These are phyloP conservation scores for Rhinoderma darwinii DNA, from an alignment of 2,113 vertebrate species.

Conservation along the genomic window DNA sequence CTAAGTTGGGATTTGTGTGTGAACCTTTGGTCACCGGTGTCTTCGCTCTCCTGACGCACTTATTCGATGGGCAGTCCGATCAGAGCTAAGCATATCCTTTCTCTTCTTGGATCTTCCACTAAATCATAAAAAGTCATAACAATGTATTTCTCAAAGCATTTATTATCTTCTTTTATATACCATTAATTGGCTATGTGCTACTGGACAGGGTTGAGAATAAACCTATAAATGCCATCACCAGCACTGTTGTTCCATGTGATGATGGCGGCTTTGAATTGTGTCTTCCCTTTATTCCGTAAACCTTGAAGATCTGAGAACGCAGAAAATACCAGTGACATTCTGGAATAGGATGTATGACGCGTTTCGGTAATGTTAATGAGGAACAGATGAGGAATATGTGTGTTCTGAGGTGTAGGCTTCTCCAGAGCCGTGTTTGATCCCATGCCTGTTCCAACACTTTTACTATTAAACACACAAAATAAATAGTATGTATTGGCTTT, in stretches of 20 bases:
- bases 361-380: neutral
- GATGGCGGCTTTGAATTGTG: neutral
- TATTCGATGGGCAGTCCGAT: too few species aligned
- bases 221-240: neutral
- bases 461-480: neutral
- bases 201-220: neutral
- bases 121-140: too few species aligned
- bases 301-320: neutral
- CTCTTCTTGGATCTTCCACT: neutral
- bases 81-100: neutral
- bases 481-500: neutral
- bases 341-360: neutral
- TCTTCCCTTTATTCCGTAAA: neutral
- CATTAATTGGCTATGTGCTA: neutral
- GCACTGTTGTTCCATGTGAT: neutral
- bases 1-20: too few species aligned
- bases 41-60: too few species aligned
- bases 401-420: neutral
- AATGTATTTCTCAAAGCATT: too few species aligned
- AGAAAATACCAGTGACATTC: neutral
- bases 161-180: neutral
- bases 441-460: slow-evolving; percentile 7
- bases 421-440: neutral
- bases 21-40: too few species aligned
- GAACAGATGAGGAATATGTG: neutral